Base-by-base conservation (phyloP, 2,113 vertebrate species). In the Orthonyx spaldingii region DNA sequence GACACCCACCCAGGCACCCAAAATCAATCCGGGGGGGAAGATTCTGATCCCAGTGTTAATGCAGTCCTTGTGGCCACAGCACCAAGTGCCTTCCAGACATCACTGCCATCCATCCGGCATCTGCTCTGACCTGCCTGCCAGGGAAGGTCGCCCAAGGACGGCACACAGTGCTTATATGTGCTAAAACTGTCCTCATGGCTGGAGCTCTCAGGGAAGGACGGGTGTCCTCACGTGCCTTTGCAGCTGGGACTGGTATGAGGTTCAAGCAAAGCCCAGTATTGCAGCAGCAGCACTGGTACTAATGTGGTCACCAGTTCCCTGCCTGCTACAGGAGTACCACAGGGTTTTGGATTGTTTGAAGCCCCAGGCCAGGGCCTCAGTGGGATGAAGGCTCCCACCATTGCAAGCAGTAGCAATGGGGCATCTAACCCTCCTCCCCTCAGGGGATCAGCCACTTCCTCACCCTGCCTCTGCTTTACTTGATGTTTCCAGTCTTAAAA, bases 401-500 rank as follows among this genome's bases (percentile, higher is more conserved):
- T 44, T 0, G 0, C 7, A 16, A 56, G 56, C 9, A 6, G 57
- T 32, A 53, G 79, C 3, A 2, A 32, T 18, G 23, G 18, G 89
- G 24, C 1, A 0, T 6, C 64, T 13, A 33, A 50, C 52, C 21
- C n/a, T 72, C 49, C 66, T 76, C 33, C 28, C 13, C 6, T 22
- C 8, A 0, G 30, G 39, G 16, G 32, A 87, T 65, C 70, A 80
- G 75, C 82, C 27, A 60, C 82, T 61, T 95, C 92, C 82, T 92
- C 78, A 89, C 52, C 16, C 23, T 66, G 10, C 0, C 3, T 49
- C 75, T 90, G 63, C 50, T 57, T 83, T 83, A 69, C 46, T 41
- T 35, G 63, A 90, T 50, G 42, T 66, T 88, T 88, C 92, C 92
- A 95, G 41, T 33, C 59, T 57, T 37, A 90, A 94, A 94, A 96